Conservation (phyloP, 2,888 invertebrate species). For the Drosophila greeni region DNA sequence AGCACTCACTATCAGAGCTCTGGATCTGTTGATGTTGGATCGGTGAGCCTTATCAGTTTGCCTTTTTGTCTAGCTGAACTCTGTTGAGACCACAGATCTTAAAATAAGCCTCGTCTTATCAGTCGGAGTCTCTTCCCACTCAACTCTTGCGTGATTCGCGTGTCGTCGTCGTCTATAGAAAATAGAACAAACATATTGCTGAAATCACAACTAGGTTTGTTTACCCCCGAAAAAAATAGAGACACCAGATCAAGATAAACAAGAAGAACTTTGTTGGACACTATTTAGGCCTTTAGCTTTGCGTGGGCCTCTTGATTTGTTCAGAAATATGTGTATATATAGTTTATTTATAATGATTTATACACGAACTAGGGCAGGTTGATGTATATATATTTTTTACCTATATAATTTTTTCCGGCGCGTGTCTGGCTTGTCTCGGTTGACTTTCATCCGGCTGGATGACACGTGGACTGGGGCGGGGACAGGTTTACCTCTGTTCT, state of each 20-base stretch:
- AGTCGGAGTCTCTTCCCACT: conserved; percentile 23
- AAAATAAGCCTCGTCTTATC: conserved; percentile 11
- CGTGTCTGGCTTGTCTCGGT: conserved; percentile 14
- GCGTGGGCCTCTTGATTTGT: conserved; percentile 5
- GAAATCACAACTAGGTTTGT: conserved; percentile 18
- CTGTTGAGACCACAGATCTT: conserved; percentile 11
- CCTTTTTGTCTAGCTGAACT: conserved; percentile 29
- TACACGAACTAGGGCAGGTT: conserved; percentile 2
- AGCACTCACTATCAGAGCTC: conserved; percentile 10
- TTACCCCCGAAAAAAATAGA: conserved; percentile 2
- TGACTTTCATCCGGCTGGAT: conserved; percentile 6
- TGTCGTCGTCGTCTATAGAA: conserved; percentile 23
- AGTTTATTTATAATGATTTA: conserved; percentile 20
- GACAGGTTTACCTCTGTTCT: conserved; percentile 5
- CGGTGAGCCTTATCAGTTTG: conserved; percentile 28
- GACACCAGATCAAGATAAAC: conserved; percentile 8
- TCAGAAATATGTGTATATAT: conserved; percentile 1
- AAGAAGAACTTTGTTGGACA: not conserved
- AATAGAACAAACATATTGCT: conserved; percentile 13
- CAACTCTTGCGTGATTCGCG: conserved; percentile 32
- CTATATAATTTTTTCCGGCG: conserved; percentile 8
- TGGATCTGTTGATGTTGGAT: conserved; percentile 12
- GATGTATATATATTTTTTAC: not conserved
- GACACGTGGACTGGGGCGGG: conserved; percentile 18
- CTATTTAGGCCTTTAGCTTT: not conserved